Conservation (phyloP, 2,888 invertebrate species). For the Leptopterna dolabrata region DNA sequence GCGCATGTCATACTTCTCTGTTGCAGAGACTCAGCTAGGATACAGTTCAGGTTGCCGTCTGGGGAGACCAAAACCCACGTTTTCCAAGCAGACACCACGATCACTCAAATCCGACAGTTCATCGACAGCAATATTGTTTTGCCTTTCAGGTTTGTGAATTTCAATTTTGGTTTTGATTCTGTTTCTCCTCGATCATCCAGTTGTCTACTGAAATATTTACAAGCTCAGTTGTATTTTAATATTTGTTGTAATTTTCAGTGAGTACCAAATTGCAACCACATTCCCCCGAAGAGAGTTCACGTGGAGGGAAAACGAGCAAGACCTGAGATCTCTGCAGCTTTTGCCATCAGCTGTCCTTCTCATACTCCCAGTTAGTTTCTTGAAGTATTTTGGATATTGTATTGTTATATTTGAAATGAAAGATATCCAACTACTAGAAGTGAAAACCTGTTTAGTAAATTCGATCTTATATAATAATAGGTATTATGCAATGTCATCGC, state of each 20-base stretch:
- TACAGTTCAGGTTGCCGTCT: conserved; percentile 89
- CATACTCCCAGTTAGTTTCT: conserved; percentile 72
- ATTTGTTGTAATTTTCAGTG: conserved; percentile 64
- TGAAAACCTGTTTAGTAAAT: too few species aligned
- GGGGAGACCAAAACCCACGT: conserved; percentile 80
- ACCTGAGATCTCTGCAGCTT: conserved; percentile 76
- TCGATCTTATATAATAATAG: too few species aligned
- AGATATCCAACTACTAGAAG: too few species aligned
- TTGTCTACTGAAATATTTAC: too few species aligned
- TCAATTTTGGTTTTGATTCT: too few species aligned
- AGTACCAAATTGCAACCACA: conserved; percentile 80
- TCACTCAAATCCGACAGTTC: conserved; percentile 72
- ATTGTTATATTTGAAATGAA: too few species aligned
- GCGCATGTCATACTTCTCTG: too few species aligned
- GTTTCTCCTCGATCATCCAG: too few species aligned
- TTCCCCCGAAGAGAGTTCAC: conserved; percentile 81
- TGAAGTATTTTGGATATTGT: not conserved
- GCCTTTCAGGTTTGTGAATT: conserved; percentile 61
- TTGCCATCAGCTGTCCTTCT: conserved; percentile 82
- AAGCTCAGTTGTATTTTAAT: not conserved
- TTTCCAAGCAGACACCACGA: conserved; percentile 76
- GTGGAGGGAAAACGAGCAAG: conserved; percentile 69
- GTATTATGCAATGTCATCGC: too few species aligned
- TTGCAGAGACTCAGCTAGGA: conserved; percentile 71
- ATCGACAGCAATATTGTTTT: conserved; percentile 70